Conservation (phyloP, 2,797 vertebrate species). For the Xenopus petersii region DNA sequence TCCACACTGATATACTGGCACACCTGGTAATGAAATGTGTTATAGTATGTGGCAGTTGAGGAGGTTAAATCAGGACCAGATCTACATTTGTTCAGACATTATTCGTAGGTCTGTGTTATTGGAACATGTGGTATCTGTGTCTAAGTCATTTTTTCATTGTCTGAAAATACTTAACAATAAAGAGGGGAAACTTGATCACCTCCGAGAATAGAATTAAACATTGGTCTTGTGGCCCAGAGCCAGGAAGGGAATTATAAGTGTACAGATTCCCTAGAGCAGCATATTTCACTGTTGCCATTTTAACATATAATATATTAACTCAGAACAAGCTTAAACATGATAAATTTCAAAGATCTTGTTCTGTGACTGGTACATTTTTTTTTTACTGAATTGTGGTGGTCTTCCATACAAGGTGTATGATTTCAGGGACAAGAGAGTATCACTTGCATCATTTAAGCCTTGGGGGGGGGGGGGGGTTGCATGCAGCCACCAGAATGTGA, state of each 20-base stretch:
- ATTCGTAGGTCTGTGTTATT: background rate
- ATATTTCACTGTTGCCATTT: slow-evolving; percentile 43
- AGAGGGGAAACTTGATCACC: slow-evolving; percentile 42
- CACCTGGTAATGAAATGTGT: too few relatives aligned
- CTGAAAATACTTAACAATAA: slow-evolving; percentile 31
- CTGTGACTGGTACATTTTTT: background rate
- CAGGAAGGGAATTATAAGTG: slow-evolving; percentile 44
- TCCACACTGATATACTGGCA: too few relatives aligned
- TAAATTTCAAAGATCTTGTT: slow-evolving; percentile 30
- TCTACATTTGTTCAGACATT: slow-evolving; percentile 3
- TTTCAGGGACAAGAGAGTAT: too few relatives aligned
- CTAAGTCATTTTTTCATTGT: slow-evolving; percentile 30
- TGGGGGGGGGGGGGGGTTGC: too few relatives aligned
- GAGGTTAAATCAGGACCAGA: background rate
- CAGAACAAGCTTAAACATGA: slow-evolving; percentile 38
- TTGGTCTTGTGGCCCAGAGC: slow-evolving; percentile 37
- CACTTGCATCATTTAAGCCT: too few relatives aligned
- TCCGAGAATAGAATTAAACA: slow-evolving; percentile 42
- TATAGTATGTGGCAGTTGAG: too few relatives aligned
- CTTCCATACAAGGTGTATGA: background rate
- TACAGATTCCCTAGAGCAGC: slow-evolving; percentile 46
- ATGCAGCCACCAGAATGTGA: too few relatives aligned
- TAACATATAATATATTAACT: slow-evolving; percentile 36
- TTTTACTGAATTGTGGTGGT: slow-evolving; percentile 33
- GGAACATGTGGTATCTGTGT: slow-evolving; percentile 37